Base-by-base conservation (phyloP, 2,113 vertebrate genomes). In the Ptyas mucosa region DNA sequence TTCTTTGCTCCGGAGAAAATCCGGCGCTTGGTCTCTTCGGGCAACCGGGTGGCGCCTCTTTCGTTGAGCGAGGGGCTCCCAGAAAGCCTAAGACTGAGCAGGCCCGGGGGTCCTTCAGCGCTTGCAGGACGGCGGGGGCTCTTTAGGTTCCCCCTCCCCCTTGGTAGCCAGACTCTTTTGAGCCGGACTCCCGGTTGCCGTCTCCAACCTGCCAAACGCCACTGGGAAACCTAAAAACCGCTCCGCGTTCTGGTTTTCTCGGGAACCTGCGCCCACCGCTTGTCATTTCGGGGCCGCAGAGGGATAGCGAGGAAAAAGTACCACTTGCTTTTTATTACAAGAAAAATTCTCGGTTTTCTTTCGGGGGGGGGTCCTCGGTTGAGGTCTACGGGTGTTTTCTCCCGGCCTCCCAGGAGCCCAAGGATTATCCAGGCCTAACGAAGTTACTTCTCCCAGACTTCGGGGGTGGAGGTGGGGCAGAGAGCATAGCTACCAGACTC, bases 381-480 rank as follows among this genome's bases (percentile, higher is more conserved):
- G 15, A 81, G 18, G n/a, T 39, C n/a, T 39, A 2, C 0, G n/a
- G n/a, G 15, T 8, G 11, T 75, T 75, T 39, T 34, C 6, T 34
- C n/a, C 69, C n/a, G 64, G n/a, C 64, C n/a, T 75, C 34, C 64
- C n/a, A 34, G n/a, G n/a, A 15, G 14, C n/a, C 64, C n/a, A 34
- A 34, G 14, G n/a, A 75, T 18, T 75, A 18, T 34, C n/a, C 64
- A 69, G 64, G 64, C 64, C 11, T 6, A 75, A 75, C n/a, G n/a
- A 75, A 39, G 6, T 75, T 39, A 39, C 6, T 20, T 7, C n/a
- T 15, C n/a, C 69, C 34, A 39, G 7, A 39, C 34, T 20, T 39
- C 1, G 64, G 14, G 34, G 29, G 0, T n/a, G n/a, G n/a, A n/a
- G 2, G 14, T 12, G 5, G 64, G 14, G 14, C 29, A 1, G n/a